phyloP scores from a whole-genome alignment of 2,113 vertebrate species.

The Rhizomys pruinosus region DNA sequence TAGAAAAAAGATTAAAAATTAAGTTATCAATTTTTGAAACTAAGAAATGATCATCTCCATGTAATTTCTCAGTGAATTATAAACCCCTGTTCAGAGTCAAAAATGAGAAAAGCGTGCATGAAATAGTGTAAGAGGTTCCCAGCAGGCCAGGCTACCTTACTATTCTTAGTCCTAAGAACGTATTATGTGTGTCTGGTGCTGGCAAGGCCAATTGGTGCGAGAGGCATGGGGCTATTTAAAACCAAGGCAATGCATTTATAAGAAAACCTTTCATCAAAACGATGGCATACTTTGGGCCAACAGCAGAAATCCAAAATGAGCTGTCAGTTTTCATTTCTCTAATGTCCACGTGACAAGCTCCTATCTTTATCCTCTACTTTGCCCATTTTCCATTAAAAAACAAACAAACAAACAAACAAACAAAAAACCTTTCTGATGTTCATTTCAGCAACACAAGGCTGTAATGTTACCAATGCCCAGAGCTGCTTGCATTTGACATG shows the following conservation, averaged over 20 bases:
- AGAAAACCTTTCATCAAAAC: constrained; percentile 36
- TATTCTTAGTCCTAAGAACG: constrained; percentile 65
- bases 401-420: too few species aligned
- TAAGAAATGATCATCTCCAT: constrained; percentile 10
- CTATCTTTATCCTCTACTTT: not conserved
- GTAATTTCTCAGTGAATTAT: not conserved
- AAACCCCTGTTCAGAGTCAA: not conserved
- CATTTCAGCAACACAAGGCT: not conserved
- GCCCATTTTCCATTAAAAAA: not conserved
- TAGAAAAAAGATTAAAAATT: constrained; percentile 37
- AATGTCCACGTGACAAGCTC: not conserved
- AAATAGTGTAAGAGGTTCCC: not conserved
- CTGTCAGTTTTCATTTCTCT: constrained; percentile 8
- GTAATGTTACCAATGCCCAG: not conserved
- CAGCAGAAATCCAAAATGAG: constrained; percentile 7
- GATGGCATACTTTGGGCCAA: not conserved
- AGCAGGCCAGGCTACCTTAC: not conserved
- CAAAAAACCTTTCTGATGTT: not conserved
- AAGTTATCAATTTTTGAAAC: not conserved
- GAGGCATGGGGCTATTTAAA: constrained; percentile 37
- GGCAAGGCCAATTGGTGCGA: constrained; percentile 20
- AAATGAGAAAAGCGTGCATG: not conserved
- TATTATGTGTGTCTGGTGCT: constrained; percentile 4
- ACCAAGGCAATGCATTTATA: not conserved
- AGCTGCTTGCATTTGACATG: not conserved